Evolutionary conservation across 2,113 vertebrate genomes (phyloP).

Genomic region (Tinamus guttatus): DNA sequence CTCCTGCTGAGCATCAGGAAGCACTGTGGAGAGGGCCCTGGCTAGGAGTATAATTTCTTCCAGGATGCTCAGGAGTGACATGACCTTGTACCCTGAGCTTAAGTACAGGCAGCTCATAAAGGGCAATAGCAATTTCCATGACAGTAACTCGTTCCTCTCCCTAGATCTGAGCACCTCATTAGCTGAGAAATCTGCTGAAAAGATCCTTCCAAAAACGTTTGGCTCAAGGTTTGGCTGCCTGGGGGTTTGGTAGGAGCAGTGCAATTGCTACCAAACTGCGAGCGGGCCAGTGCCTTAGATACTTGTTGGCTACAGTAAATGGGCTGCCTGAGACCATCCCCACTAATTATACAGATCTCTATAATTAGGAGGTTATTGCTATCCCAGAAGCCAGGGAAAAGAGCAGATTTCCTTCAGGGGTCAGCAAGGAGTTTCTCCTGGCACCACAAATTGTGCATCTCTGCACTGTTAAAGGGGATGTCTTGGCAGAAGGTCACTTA

Average conservation of each 20-base stretch:
- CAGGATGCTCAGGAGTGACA: neutral
- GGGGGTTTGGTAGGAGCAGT: neutral
- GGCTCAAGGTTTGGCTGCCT: neutral
- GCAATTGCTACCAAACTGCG: neutral
- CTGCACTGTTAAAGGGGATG: neutral
- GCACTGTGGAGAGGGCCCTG: neutral
- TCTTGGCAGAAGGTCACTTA: neutral
- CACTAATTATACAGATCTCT: neutral
- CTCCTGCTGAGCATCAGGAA: neutral
- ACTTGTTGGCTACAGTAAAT: neutral
- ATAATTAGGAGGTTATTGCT: neutral
- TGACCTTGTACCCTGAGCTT: neutral
- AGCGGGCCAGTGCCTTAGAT: accelerated
- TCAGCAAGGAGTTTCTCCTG: neutral
- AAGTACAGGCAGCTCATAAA: neutral
- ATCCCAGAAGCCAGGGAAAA: neutral
- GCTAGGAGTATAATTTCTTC: neutral
- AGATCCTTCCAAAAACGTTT: neutral
- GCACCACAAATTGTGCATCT: neutral
- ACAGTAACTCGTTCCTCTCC: neutral
- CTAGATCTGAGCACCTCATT: neutral
- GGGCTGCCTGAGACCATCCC: neutral
- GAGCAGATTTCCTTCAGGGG: neutral
- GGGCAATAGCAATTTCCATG: neutral
- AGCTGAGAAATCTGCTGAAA: neutral